Evolutionary conservation across 2,888 invertebrate species (phyloP), one percentile per base, ranked within the genome.

Genomic region (Elysia crispata): DNA sequence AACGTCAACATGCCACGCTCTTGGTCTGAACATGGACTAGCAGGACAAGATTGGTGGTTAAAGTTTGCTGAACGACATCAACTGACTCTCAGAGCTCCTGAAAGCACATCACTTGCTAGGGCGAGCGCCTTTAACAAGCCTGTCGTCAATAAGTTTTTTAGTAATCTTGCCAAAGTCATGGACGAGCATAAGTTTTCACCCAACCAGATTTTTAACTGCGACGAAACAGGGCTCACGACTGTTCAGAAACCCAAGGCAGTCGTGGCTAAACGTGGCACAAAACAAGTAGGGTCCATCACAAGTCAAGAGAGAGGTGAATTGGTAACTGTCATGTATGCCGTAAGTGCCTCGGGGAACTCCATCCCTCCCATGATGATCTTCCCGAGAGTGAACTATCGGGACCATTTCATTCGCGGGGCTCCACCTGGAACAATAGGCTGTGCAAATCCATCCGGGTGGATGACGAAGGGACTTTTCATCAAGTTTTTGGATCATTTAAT

Each of bases 331-430:
- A 57, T n/a, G 6, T 77, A 77, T 70, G 66, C 76, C 1, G 72
- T 83, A 1, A 81, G 54, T 72, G 82, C 81, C 1, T 25, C 76
- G 8, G 81, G 81, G 11, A 83, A 83, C 49, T 25, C 50, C 1
- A 60, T 81, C 41, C 82, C 82, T 11, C 81, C 82, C 0, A 49
- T 25, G 49, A 57, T 79, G 30, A 57, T 83, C 13, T 83, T 83
- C 49, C 81, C 82, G 13, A 11, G 82, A 15, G 78, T 75, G 18
- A 41, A 80, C 25, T 41, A 62, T 18, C 60, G 67, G 23, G 23
- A 62, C 50, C 33, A 64, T 25, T 72, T 49, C 62, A 50, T 76
- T 18, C n/a, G 5, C 11, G 50, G 62, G 31, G 77, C 50, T 20
- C 80, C 80, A 13, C 70, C 77, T 50, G 76, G 82, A 1, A 74